A percentile compares a stretch with the other conserved stretches of the same genome.
These are phyloP conservation scores for Philhelius pedissequus DNA, from an alignment of 2,888 invertebrate genomes.

Conservation along the genomic window DNA sequence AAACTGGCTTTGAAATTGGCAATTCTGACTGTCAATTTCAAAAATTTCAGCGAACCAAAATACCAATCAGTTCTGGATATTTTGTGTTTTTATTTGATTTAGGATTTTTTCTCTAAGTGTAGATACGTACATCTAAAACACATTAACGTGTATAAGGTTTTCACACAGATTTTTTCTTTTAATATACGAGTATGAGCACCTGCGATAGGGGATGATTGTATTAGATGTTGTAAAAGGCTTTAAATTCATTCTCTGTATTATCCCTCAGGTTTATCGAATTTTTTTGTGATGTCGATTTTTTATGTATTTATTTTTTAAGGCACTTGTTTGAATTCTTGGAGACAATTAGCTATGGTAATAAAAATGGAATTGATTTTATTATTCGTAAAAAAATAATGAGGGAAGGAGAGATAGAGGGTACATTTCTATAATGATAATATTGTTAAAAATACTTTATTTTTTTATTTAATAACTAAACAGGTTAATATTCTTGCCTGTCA, in stretches of 20 bases:
- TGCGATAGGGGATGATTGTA: not conserved
- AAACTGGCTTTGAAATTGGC: too few species aligned
- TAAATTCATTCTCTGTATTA: not conserved
- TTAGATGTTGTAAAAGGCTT: slow-evolving; percentile 30
- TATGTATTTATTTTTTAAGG: not conserved
- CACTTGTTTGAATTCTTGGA: slow-evolving; percentile 32
- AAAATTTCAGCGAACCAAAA: too few species aligned
- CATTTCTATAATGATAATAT: too few species aligned
- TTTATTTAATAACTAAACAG: too few species aligned
- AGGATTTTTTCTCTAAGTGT: not conserved
- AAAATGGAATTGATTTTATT: not conserved
- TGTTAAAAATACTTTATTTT: too few species aligned
- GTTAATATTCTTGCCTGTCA: too few species aligned
- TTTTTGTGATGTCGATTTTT: not conserved
- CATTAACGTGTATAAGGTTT: too few species aligned
- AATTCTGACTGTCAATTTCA: too few species aligned
- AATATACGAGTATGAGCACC: not conserved
- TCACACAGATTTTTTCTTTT: not conserved
- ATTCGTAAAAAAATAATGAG: not conserved
- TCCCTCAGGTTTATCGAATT: not conserved
- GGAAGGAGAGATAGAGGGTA: not conserved
- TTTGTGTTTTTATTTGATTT: too few species aligned
- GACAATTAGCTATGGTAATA: slow-evolving; percentile 35
- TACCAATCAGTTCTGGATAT: too few species aligned
- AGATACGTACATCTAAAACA: too few species aligned